Percentiles rank a stretch among this genome's conserved stretches.
Evolutionary conservation across 2,888 invertebrate genomes (phyloP).

Genomic region (Ochropleura leucogaster): DNA sequence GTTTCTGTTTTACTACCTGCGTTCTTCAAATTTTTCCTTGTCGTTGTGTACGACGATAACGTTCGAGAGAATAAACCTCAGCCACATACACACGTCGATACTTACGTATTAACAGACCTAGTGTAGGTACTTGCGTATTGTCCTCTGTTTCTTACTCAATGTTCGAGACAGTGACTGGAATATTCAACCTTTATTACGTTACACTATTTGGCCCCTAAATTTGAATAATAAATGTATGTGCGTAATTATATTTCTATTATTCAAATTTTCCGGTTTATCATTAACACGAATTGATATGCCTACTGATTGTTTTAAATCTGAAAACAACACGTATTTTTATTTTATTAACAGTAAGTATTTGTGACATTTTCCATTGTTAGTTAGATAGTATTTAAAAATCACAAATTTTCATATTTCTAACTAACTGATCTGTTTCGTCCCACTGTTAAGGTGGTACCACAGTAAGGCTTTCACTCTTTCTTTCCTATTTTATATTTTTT

Average conservation of each 20-base stretch:
- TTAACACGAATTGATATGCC: not conserved
- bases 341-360: not conserved
- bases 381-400: too few species aligned
- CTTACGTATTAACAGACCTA: slow-evolving; percentile 7
- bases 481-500: too few species aligned
- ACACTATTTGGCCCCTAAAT: not conserved
- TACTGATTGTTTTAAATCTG: not conserved
- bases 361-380: not conserved
- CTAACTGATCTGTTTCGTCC: too few species aligned
- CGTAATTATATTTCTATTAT: not conserved
- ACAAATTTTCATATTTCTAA: too few species aligned
- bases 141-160: slow-evolving; percentile 12
- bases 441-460: too few species aligned
- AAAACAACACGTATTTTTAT: not conserved
- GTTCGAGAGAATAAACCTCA: slow-evolving; percentile 23
- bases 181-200: not conserved
- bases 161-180: not conserved
- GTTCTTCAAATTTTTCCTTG: slow-evolving; percentile 32
- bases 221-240: not conserved
- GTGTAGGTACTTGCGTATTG: slow-evolving; percentile 10
- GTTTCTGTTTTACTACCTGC: slow-evolving; percentile 29
- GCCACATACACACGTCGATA: not conserved
- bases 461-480: too few species aligned
- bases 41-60: slow-evolving; percentile 22
- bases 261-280: slow-evolving; percentile 3